A percentile compares a stretch with the other conserved stretches of the same genome.
Evolutionary conservation across 2,797 vertebrate species (phyloP).

Genomic region (Chloroceryle inda): DNA sequence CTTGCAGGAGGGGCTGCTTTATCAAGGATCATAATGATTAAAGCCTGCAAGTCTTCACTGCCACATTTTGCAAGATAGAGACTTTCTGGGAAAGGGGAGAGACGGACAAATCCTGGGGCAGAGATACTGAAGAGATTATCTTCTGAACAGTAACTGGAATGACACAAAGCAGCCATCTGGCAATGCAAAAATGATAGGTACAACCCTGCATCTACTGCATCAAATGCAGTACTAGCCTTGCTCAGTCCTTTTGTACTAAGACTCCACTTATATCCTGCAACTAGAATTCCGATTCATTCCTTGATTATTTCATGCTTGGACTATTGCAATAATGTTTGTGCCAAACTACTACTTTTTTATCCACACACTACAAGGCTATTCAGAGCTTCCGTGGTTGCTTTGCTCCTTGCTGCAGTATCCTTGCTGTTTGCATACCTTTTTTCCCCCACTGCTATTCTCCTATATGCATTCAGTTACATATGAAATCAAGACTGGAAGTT

Average conservation of each 20-base stretch:
- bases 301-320: constrained; percentile 35
- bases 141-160: neutral
- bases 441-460: neutral
- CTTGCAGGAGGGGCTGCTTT: neutral
- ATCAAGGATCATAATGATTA: neutral
- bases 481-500: neutral
- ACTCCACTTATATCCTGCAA: neutral
- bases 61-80: neutral
- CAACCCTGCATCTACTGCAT: neutral
- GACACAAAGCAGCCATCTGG: neutral
- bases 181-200: constrained; percentile 13
- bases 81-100: neutral
- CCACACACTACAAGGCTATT: neutral
- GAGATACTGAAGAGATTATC: neutral
- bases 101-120: neutral
- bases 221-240: neutral
- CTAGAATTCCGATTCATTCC: neutral
- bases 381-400: neutral
- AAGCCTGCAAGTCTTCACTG: neutral
- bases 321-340: constrained; percentile 15
- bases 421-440: neutral
- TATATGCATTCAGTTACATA: neutral
- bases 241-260: neutral
- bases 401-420: neutral
- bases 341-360: neutral